Percentiles rank a stretch among this genome's conserved stretches.
Evolutionary conservation across 2,888 invertebrate genomes (phyloP).

Genomic region (Drosophila anomelani): DNA sequence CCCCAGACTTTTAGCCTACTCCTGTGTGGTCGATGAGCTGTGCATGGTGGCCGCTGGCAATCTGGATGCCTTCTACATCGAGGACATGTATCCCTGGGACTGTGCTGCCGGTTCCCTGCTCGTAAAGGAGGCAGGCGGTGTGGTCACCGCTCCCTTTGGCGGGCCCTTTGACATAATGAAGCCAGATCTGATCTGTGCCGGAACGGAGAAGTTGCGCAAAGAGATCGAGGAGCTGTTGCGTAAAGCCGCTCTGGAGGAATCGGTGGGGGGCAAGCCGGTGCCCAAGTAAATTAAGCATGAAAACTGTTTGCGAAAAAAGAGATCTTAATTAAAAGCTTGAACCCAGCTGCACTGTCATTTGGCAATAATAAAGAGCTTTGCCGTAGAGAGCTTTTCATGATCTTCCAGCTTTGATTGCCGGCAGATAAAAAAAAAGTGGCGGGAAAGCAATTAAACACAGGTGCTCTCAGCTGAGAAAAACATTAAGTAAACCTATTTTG

Average conservation of each 20-base stretch:
- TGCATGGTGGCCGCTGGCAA: slow-evolving; percentile 90
- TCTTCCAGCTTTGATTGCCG: slow-evolving; percentile 15
- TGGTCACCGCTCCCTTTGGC: slow-evolving; percentile 88
- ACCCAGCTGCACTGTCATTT: slow-evolving; percentile 10
- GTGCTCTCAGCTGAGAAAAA: slow-evolving; percentile 41
- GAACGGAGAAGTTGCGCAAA: slow-evolving; percentile 85
- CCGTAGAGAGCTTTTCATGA: slow-evolving; percentile 18
- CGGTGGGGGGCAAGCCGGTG: slow-evolving; percentile 70
- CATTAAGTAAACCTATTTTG: neutral
- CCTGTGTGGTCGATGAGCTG: slow-evolving; percentile 90
- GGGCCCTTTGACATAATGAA: slow-evolving; percentile 86
- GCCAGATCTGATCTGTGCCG: slow-evolving; percentile 86
- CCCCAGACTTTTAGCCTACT: slow-evolving; percentile 86
- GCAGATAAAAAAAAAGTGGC: slow-evolving; percentile 86
- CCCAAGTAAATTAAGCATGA: slow-evolving; percentile 82
- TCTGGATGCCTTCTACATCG: slow-evolving; percentile 89
- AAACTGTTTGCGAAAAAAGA: slow-evolving; percentile 18
- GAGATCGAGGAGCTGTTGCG: slow-evolving; percentile 85
- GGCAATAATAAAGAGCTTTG: neutral
- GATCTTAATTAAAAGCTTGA: slow-evolving; percentile 34
- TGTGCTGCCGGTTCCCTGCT: slow-evolving; percentile 90
- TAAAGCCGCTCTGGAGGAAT: slow-evolving; percentile 84
- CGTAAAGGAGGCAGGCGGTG: slow-evolving; percentile 91
- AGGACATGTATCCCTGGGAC: slow-evolving; percentile 92
- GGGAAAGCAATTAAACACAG: slow-evolving; percentile 69